phyloP scores from a whole-genome alignment of 2,888 invertebrate species.

The Chalcis sispes region DNA sequence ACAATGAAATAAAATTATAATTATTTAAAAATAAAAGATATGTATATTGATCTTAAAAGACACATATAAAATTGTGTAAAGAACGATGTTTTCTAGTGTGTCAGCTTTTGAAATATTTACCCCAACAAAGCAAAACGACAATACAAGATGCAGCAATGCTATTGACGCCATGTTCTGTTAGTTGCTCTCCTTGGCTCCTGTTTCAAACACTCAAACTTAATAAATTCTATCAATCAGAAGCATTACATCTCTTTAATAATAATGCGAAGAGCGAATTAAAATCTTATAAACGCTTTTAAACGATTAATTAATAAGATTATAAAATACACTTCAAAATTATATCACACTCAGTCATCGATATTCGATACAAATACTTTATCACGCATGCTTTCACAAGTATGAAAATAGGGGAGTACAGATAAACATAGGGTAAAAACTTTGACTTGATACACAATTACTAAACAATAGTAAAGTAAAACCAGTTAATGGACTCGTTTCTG shows the following conservation, averaged over 20 bases:
- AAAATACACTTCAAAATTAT: conserved; percentile 38
- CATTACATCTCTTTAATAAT: conserved; percentile 27
- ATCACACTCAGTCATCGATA: conserved; percentile 35
- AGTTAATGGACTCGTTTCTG: conserved; percentile 28
- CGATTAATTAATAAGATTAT: conserved; percentile 25
- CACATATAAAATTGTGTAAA: conserved; percentile 18
- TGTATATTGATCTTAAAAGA: conserved; percentile 23
- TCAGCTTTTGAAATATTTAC: conserved; percentile 71
- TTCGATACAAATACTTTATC: conserved; percentile 34
- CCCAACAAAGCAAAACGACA: conserved; percentile 75
- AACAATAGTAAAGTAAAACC: conserved; percentile 27
- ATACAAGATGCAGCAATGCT: conserved; percentile 75
- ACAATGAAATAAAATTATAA: conserved; percentile 32
- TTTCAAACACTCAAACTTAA: conserved; percentile 73
- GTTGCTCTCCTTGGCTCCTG: conserved; percentile 75
- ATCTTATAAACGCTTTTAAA: conserved; percentile 20
- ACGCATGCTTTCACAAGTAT: conserved; percentile 46
- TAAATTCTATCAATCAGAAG: conserved; percentile 57
- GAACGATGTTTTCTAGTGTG: conserved; percentile 28
- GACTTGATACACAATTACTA: conserved; percentile 33
- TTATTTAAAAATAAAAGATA: conserved; percentile 9
- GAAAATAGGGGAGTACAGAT: conserved; percentile 6
- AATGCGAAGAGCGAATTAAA: conserved; percentile 26
- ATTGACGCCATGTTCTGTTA: conserved; percentile 74
- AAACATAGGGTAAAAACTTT: conserved; percentile 21